A percentile compares a stretch with the other conserved stretches of the same genome.
Evolutionary conservation across 2,113 vertebrate species (phyloP).

Genomic region (Atractosteus spatula): DNA sequence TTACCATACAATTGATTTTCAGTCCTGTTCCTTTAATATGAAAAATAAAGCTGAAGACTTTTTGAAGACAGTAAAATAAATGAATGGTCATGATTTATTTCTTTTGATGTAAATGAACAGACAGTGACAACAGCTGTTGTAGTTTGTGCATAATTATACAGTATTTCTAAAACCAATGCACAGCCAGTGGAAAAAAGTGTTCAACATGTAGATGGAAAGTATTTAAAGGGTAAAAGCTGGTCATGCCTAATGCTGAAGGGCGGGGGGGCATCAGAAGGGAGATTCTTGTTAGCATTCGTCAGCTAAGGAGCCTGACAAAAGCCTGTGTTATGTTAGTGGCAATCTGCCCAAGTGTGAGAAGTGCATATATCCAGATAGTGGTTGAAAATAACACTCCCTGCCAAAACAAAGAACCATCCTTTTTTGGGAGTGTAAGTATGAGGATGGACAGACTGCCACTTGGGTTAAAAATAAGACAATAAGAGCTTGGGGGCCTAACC

Average conservation of each 20-base stretch:
- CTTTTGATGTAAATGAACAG: no score
- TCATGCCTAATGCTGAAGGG: background rate
- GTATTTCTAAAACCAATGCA: no score
- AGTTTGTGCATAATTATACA: no score
- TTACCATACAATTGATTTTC: no score
- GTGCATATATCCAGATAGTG: background rate
- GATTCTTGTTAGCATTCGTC: background rate
- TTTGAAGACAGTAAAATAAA: no score
- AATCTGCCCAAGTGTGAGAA: slow-evolving; percentile 21
- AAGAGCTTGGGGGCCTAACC: slow-evolving; percentile 15
- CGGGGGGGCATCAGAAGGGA: background rate
- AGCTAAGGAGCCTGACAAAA: background rate
- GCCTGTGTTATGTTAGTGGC: background rate
- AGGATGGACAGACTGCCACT: slow-evolving; percentile 45
- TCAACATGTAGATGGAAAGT: no score
- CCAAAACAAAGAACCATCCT: slow-evolving; percentile 33
- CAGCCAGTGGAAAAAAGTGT: no score
- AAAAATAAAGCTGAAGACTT: no score
- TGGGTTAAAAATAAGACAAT: slow-evolving; percentile 62
- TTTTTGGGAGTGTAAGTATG: slow-evolving; percentile 54
- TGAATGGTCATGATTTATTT: no score
- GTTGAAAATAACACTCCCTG: slow-evolving; percentile 11
- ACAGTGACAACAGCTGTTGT: no score
- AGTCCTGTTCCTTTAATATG: no score
- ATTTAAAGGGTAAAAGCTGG: background rate